Percentiles rank a stretch among this genome's conserved stretches.
phyloP scores from a whole-genome alignment of 2,888 invertebrate species.

The Sinohyriopsis cumingii region DNA sequence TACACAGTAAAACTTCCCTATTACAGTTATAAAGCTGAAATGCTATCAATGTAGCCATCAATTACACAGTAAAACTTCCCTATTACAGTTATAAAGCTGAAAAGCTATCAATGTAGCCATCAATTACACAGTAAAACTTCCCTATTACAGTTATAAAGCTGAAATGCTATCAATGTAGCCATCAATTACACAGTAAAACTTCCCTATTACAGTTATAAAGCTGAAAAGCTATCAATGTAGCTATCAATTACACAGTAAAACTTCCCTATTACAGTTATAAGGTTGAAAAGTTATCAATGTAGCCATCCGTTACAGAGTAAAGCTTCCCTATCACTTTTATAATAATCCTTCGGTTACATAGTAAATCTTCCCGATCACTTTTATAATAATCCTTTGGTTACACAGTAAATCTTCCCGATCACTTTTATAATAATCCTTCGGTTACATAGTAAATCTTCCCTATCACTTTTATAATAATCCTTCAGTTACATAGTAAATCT shows the following conservation, averaged over 20 bases:
- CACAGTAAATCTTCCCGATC: background rate
- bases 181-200: background rate
- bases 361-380: conserved; percentile 86
- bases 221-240: conserved; percentile 78
- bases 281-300: background rate
- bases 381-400: conserved; percentile 70
- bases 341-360: conserved; percentile 87
- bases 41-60: background rate
- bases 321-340: background rate
- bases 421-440: conserved; percentile 80
- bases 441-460: conserved; percentile 88
- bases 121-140: conserved; percentile 89
- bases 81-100: background rate
- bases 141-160: conserved; percentile 81
- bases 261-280: conserved; percentile 85
- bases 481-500: conserved; percentile 79
- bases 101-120: conserved; percentile 82
- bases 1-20: conserved; percentile 89
- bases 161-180: background rate
- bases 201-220: background rate
- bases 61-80: background rate
- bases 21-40: conserved; percentile 78
- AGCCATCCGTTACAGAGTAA: background rate
- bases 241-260: conserved; percentile 89
- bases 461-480: conserved; percentile 88